These are phyloP conservation scores for Monopterus albus DNA, from an alignment of 2,113 vertebrate genomes.

Conservation along the genomic window DNA sequence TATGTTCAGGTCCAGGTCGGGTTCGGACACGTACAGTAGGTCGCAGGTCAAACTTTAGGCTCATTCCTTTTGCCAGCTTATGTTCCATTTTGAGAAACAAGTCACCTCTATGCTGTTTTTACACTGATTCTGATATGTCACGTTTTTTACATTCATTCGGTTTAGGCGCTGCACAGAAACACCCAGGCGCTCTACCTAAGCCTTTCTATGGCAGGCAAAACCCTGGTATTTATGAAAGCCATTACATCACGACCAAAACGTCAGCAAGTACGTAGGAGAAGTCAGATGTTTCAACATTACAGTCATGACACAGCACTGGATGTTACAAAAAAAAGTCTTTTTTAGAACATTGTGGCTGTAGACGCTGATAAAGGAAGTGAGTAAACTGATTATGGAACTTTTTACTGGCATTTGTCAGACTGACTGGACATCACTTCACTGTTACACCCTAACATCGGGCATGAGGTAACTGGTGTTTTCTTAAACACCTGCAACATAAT, in stretches of 20 bases:
- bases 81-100: too few species aligned
- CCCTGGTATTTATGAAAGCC: neutral
- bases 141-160: too few species aligned
- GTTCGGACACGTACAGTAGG: too few species aligned
- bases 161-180: too few species aligned
- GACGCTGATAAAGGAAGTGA: constrained; percentile 65
- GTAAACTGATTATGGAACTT: constrained; percentile 55
- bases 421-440: constrained; percentile 46
- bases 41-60: too few species aligned
- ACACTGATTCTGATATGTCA: too few species aligned
- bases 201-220: too few species aligned
- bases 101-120: too few species aligned
- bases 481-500: constrained; percentile 60
- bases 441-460: constrained; percentile 48
- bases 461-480: constrained; percentile 67
- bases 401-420: constrained; percentile 56
- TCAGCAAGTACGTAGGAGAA: neutral
- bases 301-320: neutral
- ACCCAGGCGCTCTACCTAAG: too few species aligned
- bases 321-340: neutral
- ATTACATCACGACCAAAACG: neutral
- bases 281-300: neutral
- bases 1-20: too few species aligned
- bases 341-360: constrained; percentile 28
- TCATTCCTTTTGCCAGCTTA: too few species aligned